A percentile compares a stretch with the other conserved stretches of the same genome.
Conservation (phyloP, 2,113 vertebrate species). For the Madoqua kirkii region DNA sequence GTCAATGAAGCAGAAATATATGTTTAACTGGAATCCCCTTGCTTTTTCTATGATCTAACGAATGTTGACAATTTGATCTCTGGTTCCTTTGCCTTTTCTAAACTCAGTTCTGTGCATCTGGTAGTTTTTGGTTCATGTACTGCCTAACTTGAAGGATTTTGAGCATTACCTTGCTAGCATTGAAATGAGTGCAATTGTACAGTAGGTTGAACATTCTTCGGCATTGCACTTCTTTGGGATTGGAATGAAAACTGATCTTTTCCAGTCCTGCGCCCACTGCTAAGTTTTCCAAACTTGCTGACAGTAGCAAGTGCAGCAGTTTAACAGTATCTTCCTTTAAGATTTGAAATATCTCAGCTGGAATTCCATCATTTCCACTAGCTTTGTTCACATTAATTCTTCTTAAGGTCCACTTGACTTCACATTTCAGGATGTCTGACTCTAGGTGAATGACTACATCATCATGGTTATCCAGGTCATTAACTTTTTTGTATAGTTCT, state of each 20-base stretch:
- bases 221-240: neutral
- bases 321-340: neutral
- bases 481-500: neutral
- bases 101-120: neutral
- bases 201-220: neutral
- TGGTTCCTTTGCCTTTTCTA: neutral
- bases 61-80: neutral
- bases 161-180: neutral
- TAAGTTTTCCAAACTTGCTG: neutral
- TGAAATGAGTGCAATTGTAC: neutral
- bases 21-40: neutral
- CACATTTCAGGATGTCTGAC: neutral
- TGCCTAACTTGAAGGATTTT: neutral
- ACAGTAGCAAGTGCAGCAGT: neutral
- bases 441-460: neutral
- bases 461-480: neutral
- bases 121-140: neutral
- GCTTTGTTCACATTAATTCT: neutral
- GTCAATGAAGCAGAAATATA: neutral
- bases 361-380: neutral
- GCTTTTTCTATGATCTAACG: neutral
- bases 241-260: neutral
- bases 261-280: neutral
- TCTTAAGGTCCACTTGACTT: neutral
- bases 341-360: neutral